Evolutionary conservation across 2,888 invertebrate genomes (phyloP).

Genomic region (Gari tellinella): DNA sequence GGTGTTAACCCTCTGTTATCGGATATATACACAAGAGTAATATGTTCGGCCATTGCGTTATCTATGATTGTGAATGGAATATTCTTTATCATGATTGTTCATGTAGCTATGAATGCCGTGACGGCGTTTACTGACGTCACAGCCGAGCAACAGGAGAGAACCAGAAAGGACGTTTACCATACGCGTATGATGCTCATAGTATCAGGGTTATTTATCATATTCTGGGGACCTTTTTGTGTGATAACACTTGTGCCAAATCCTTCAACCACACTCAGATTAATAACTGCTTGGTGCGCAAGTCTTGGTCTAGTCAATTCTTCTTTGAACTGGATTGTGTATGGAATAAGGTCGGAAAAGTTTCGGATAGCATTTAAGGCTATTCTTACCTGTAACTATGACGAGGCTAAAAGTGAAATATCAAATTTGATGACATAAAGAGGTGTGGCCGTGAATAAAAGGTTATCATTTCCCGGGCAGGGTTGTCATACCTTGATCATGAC

Average conservation of each 20-base stretch:
- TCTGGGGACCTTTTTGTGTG: conserved; percentile 23
- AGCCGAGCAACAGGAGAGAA: not conserved
- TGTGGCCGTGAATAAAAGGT: too few species aligned
- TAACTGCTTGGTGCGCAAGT: not conserved
- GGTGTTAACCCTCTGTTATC: too few species aligned
- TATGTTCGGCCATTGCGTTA: not conserved
- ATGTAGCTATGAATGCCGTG: conserved; percentile 1
- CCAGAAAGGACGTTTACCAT: not conserved
- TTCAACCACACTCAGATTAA: not conserved
- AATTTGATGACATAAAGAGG: too few species aligned
- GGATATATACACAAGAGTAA: not conserved
- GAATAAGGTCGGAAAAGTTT: not conserved
- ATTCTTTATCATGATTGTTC: conserved; percentile 19
- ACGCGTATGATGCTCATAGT: conserved; percentile 24
- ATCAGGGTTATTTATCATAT: conserved; percentile 22
- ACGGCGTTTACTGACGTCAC: not conserved
- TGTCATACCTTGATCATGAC: too few species aligned
- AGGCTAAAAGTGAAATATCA: too few species aligned
- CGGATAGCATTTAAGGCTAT: not conserved
- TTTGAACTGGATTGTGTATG: conserved; percentile 8
- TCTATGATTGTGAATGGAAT: conserved; percentile 5
- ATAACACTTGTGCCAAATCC: conserved; percentile 11
- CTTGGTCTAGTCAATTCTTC: not conserved
- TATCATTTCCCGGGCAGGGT: too few species aligned
- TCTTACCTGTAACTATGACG: not conserved